Base-by-base conservation (phyloP, 1,140 invertebrate species). In the Lithobius niger region DNA sequence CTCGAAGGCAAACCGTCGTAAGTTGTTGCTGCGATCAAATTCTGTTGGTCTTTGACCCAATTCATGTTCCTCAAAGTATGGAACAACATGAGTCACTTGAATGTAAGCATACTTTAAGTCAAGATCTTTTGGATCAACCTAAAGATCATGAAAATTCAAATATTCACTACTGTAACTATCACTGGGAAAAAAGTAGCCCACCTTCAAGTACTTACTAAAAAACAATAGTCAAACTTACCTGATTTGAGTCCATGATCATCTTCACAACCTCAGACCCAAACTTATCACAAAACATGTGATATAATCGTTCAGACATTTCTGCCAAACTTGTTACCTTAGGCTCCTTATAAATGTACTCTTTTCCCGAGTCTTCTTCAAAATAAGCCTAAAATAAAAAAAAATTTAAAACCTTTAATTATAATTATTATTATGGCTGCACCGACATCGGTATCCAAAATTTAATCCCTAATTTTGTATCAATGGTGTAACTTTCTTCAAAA, bases 261-360 rank as follows among this genome's bases (percentile, higher is more conserved):
- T 88, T 89, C 1, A 94, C 86, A 58, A 78, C 80, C 57, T 87
- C 87, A 27, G 74, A 69, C 1, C 88, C 89, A 70, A 88, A 92
- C 68, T 93, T 94, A 51, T 88, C 83, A 60, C 81, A 81, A 69
- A 88, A 93, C 43, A 77, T 60, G 10, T 67, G 67, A 56, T 67
- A 62, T 18, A 81, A 72, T 51, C 90, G 77, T 64, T 95, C 89
- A 1, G 90, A 93, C 56, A 96, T 88, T 72, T 97, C 93, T 56
- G 90, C 83, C 3, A 97, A 73, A 1, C 86, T 85, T 1, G 94
- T 97, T 2, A 97, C 77, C 71, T 95, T 94, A 0, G 91, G 91
- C 67, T 97, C 92, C 68, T 95, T 95, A 65, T 97, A 97, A 58
- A 97, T 82, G 65, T 88, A 97, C 65, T 96, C 90, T 22, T 88